Base-by-base conservation (phyloP, 1,140 invertebrate genomes). In the Propsilocerus akamusi region DNA sequence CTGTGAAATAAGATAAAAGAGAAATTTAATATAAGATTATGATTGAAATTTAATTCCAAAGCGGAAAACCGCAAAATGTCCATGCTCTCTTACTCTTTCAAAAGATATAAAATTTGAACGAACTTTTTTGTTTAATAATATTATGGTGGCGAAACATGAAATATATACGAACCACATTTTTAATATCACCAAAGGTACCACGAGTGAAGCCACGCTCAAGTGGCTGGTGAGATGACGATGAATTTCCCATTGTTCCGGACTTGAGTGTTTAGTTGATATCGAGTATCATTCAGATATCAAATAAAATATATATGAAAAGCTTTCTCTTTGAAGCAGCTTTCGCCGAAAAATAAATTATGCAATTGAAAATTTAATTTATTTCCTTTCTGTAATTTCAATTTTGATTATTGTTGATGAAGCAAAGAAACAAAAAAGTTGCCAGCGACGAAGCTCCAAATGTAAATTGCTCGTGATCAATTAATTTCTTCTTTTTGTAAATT, bases 171-270 rank as follows among this genome's bases (percentile, higher is more conserved):
- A 65, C 63, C 63, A 62, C 58, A 61, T 65, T 65, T 56, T 65
- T 65, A 49, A 65, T 61, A 55, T 65, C 63, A 54, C 63, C 63
- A 56, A 61, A 65, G 60, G 60, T 63, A 57, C 63, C 63, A 52
- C 63, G 58, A 57, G 60, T 62, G 56, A 65, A 65, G 53, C 63
- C 63, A 52, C 60, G 59, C 55, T 65, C 63, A 49, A 65, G 58
- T 56, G 63, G 63, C 60, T 65, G 63, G 55, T 65, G 63, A 55
- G 63, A 63, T 61, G 63, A 65, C 57, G 63, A 65, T 48, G 63
- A 63, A 55, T 65, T 65, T 59, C 63, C 63, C 63, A 65, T 65
- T 56, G 49, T 41, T 23, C 11, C 14, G 2, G 17, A 3, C 32
- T 34, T 4, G 32, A 4, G 20, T 34, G 12, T 34, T 8, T 34